Evolutionary conservation across 2,113 vertebrate species (phyloP), one percentile per base, ranked within the genome.

Genomic region (Carassius gibelio): DNA sequence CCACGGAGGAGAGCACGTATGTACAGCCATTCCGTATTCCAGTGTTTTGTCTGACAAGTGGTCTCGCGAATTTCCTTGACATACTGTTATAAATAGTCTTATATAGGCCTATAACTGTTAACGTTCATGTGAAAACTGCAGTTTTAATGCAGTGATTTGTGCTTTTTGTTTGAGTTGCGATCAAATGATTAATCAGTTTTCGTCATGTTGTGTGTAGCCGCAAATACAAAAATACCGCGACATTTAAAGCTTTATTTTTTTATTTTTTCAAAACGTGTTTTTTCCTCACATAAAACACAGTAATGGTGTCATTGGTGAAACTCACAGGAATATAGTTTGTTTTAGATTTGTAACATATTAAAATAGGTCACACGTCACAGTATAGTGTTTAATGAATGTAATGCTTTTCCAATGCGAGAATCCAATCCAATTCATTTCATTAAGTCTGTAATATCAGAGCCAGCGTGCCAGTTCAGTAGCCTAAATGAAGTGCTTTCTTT

Each of bases 121-220:
- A 7, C 11, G 13, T 75, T 50, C n/a, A 7, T 78, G 52, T 68
- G 9, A 10, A 81, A 13, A 66, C 23, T 66, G 13, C 82, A 74
- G 64, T 48, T 36, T 62, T 8, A 68, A 55, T 66, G 19, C 30
- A 57, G 30, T 21, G 36, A 38, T 52, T 38, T 26, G 59, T 26
- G 48, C 1, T 8, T 62, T 3, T 50, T 50, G 9, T 50, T 50
- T 59, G 55, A 64, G 66, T 61, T 74, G 34, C 4, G 42, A 52
- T 84, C 45, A 82, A 75, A 71, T n/a, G 68, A 75, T 80, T n/a
- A 57, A 86, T 88, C 68, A 75, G 72, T 88, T 72, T 83, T 59
- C 52, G 76, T 85, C 55, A 45, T 74, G 45, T 77, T 23, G 34
- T 57, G 79, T 84, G 82, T 82, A 66, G 52, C 81, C n/a, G n/a